These are phyloP conservation scores for Ephestia elutella DNA, from an alignment of 1,140 invertebrate species.

Conservation along the genomic window DNA sequence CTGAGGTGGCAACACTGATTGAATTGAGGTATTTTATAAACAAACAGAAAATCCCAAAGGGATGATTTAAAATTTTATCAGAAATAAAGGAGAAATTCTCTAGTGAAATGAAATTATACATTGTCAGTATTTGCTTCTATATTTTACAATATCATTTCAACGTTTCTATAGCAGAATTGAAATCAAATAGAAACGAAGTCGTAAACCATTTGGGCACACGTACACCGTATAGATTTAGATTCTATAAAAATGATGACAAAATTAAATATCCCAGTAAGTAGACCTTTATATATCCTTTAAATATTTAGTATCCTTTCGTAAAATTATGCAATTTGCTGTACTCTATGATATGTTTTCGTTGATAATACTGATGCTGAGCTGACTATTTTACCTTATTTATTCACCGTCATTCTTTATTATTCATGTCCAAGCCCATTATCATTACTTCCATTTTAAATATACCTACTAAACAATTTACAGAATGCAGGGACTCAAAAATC, in stretches of 20 bases:
- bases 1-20: no score
- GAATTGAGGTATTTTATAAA: no score
- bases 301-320: no score
- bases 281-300: not conserved
- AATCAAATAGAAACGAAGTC: constrained; percentile 26
- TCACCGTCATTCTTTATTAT: no score
- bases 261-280: constrained; percentile 51
- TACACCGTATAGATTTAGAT: constrained; percentile 57
- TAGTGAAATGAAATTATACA: not conserved
- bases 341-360: not conserved
- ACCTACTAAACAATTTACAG: constrained; percentile 27
- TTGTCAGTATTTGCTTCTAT: not conserved
- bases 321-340: not conserved
- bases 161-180: not conserved
- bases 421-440: no score
- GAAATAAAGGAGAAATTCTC: no score
- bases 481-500: constrained; percentile 53
- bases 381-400: no score
- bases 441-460: no score
- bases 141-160: not conserved
- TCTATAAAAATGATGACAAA: constrained; percentile 47
- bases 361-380: no score
- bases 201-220: constrained; percentile 49
- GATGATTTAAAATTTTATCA: not conserved
- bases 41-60: not conserved